These are phyloP conservation scores for Embidobia sp. DNA, from an alignment of 2,888 invertebrate genomes.

Conservation along the genomic window DNA sequence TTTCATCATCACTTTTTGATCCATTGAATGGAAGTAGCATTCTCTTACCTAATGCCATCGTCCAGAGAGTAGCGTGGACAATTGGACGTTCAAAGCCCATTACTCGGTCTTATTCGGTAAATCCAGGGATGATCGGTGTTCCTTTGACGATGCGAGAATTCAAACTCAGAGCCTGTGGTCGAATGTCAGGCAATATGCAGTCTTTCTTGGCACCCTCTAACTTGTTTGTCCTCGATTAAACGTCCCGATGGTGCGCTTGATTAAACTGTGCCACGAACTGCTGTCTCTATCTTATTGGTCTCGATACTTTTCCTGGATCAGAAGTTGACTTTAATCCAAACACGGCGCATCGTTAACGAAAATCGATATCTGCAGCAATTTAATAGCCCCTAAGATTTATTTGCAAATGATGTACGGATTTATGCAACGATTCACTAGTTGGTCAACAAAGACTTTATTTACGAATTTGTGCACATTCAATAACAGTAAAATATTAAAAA, in stretches of 20 bases:
- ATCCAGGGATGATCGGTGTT: slow-evolving; percentile 35
- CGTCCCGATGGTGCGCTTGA: slow-evolving; percentile 38
- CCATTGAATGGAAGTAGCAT: slow-evolving; percentile 19
- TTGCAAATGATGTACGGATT: too few species aligned
- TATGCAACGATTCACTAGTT: too few species aligned
- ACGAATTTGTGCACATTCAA: too few species aligned
- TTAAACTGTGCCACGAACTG: slow-evolving; percentile 48
- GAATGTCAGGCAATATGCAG: slow-evolving; percentile 35
- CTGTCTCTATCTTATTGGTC: slow-evolving; percentile 8
- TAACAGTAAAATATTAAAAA: too few species aligned
- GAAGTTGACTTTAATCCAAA: slow-evolving; percentile 44
- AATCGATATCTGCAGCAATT: slow-evolving; percentile 15
- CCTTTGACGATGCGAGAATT: slow-evolving; percentile 38
- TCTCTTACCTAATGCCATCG: slow-evolving; percentile 22
- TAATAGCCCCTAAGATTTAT: too few species aligned
- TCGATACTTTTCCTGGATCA: slow-evolving; percentile 36
- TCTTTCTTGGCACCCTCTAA: slow-evolving; percentile 40
- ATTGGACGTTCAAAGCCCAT: slow-evolving; percentile 38
- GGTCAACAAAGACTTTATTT: too few species aligned
- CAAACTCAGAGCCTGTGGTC: slow-evolving; percentile 36
- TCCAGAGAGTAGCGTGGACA: slow-evolving; percentile 12
- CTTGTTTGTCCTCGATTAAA: slow-evolving; percentile 46
- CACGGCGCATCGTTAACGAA: slow-evolving; percentile 10
- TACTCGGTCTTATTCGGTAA: slow-evolving; percentile 34
- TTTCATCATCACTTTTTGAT: slow-evolving; percentile 49